phyloP scores from a whole-genome alignment of 2,888 invertebrate species.

The Heliconius aoede region DNA sequence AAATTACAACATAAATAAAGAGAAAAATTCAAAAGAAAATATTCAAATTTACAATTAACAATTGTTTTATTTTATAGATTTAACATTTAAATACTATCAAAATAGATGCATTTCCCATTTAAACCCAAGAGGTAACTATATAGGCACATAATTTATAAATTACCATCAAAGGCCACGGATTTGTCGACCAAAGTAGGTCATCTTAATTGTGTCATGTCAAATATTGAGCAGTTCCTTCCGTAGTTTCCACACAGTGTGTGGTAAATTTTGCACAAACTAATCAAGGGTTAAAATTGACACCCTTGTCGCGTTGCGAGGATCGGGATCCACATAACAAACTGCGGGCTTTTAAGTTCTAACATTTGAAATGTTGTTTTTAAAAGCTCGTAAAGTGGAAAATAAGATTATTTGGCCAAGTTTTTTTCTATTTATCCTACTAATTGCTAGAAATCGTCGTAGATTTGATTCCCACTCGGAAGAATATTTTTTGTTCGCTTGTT shows the following conservation, averaged over 20 bases:
- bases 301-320: too few species aligned
- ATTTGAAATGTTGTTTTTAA: neutral
- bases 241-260: neutral
- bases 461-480: too few species aligned
- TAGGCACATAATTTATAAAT: neutral
- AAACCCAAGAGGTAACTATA: neutral
- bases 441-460: too few species aligned
- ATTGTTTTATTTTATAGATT: neutral
- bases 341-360: neutral
- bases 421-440: too few species aligned
- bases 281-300: neutral
- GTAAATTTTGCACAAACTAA: neutral
- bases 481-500: too few species aligned
- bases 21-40: too few species aligned
- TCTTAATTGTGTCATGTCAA: conserved; percentile 1
- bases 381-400: neutral
- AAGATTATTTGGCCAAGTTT: neutral
- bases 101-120: neutral
- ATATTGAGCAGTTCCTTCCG: conserved; percentile 4
- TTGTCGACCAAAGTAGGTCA: conserved; percentile 11
- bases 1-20: too few species aligned
- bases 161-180: conserved; percentile 3
- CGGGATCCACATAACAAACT: neutral
- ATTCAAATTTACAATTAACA: too few species aligned
- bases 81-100: neutral